phyloP scores from a whole-genome alignment of 1,140 invertebrate species.

The Drosophila bocqueti region DNA sequence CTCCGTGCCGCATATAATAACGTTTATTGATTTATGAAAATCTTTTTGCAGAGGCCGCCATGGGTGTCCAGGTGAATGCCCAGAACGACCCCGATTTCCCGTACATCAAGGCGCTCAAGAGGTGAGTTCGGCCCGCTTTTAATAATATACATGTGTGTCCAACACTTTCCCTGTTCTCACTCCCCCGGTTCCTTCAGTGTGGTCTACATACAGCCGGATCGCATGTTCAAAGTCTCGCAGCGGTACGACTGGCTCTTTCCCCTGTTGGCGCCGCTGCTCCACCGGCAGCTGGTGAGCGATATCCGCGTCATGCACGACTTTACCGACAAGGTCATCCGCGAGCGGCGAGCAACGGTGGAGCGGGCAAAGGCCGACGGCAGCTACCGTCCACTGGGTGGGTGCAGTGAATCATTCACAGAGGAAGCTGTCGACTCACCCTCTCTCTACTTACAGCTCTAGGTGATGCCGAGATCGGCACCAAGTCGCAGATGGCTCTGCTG shows the following conservation, averaged over 20 bases:
- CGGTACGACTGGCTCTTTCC: slow-evolving; percentile 70
- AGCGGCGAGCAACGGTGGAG: slow-evolving; percentile 56
- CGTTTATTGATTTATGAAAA: slow-evolving; percentile 9
- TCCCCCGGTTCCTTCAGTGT: slow-evolving; percentile 37
- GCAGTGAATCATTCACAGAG: slow-evolving; percentile 9
- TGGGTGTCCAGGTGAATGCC: slow-evolving; percentile 89
- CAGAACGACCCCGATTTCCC: slow-evolving; percentile 87
- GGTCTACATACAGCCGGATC: slow-evolving; percentile 69
- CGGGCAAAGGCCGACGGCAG: slow-evolving; percentile 58
- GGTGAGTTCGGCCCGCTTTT: slow-evolving; percentile 56
- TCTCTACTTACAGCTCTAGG: slow-evolving; percentile 45
- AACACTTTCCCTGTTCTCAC: not conserved
- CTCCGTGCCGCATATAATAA: not conserved
- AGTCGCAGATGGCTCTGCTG: slow-evolving; percentile 90
- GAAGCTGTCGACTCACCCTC: not conserved
- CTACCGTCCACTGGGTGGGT: slow-evolving; percentile 65
- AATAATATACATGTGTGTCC: not conserved
- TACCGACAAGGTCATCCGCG: slow-evolving; percentile 75
- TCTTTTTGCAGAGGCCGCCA: slow-evolving; percentile 87
- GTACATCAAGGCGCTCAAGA: slow-evolving; percentile 87
- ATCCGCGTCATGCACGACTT: slow-evolving; percentile 76
- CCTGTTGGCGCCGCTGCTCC: slow-evolving; percentile 44
- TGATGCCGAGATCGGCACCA: slow-evolving; percentile 80
- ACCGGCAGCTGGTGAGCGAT: slow-evolving; percentile 52
- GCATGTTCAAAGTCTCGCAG: slow-evolving; percentile 66